These are phyloP conservation scores for Trissolcus japonicus DNA, from an alignment of 2,888 invertebrate species.

Conservation along the genomic window DNA sequence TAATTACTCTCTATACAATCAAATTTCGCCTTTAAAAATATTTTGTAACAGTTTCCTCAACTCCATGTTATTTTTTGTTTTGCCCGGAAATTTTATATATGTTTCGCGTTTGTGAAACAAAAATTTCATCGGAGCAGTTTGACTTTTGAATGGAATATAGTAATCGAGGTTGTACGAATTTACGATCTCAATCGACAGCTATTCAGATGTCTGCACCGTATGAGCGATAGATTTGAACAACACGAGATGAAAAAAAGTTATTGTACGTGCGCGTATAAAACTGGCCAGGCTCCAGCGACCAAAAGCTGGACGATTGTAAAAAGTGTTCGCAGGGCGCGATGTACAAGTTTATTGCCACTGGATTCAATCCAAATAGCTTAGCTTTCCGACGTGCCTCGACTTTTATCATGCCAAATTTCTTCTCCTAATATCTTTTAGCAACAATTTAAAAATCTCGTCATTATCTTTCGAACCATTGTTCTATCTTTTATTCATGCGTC, in stretches of 20 bases:
- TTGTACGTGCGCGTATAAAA: constrained; percentile 56
- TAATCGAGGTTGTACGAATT: constrained; percentile 1
- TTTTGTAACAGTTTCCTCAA: too few relatives aligned
- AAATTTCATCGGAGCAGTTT: too few relatives aligned
- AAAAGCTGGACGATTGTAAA: constrained; percentile 61
- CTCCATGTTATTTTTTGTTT: neutral
- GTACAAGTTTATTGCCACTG: constrained; percentile 64
- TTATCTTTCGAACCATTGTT: constrained; percentile 23
- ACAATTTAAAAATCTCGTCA: constrained; percentile 31
- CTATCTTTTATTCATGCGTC: constrained; percentile 6
- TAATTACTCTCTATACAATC: neutral
- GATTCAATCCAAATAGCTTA: constrained; percentile 68
- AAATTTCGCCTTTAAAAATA: neutral
- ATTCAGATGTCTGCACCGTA: constrained; percentile 1
- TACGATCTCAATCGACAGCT: neutral
- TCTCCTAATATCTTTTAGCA: constrained; percentile 21
- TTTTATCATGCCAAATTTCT: constrained; percentile 52
- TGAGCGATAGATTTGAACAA: constrained; percentile 32
- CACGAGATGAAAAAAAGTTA: constrained; percentile 41
- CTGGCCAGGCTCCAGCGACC: constrained; percentile 67
- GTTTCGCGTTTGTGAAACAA: too few relatives aligned
- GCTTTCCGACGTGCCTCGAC: constrained; percentile 59
- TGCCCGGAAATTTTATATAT: too few relatives aligned
- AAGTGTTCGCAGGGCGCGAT: constrained; percentile 56
- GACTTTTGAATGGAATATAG: too few relatives aligned